Conservation (phyloP, 2,113 vertebrate species). For the Cavia aperea region DNA sequence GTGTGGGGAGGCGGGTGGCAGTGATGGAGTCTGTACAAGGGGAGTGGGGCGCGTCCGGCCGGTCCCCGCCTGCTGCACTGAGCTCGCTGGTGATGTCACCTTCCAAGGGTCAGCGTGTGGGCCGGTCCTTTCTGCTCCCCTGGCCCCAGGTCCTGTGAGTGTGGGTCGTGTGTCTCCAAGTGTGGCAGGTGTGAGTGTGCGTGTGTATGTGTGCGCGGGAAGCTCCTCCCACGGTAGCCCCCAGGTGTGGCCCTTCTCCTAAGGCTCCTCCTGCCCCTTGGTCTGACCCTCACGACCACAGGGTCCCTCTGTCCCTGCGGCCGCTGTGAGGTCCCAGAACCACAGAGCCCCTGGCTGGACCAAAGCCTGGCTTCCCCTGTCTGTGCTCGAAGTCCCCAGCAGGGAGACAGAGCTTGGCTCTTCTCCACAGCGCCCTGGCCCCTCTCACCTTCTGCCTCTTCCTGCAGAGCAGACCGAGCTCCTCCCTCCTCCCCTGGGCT, state of each 20-base stretch:
- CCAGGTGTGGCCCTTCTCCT: neutral
- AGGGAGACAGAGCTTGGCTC: neutral
- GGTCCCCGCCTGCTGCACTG: neutral
- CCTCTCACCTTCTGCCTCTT: neutral
- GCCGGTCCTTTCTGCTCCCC: constrained; percentile 35
- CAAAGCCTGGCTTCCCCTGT: neutral
- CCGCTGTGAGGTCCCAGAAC: neutral
- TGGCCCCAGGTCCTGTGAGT: neutral
- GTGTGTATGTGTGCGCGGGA: neutral
- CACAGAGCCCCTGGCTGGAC: neutral
- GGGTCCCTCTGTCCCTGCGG: neutral
- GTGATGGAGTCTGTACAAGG: constrained; percentile 78
- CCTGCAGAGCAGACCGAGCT: neutral
- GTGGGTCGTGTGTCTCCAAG: neutral
- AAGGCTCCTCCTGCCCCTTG: neutral
- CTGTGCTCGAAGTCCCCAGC: neutral
- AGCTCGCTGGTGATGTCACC: constrained; percentile 46
- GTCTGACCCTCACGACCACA: neutral
- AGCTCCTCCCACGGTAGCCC: neutral
- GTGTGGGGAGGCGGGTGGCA: constrained; percentile 73
- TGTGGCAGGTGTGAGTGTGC: constrained; percentile 26
- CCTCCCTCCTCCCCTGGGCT: neutral
- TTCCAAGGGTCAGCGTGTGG: constrained; percentile 27
- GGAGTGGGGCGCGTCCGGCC: constrained; percentile 52
- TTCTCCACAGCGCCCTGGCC: neutral